Percentiles rank a stretch among this genome's conserved stretches.
Conservation (phyloP, 2,888 invertebrate genomes). For the Megaustenia siamemsis region DNA sequence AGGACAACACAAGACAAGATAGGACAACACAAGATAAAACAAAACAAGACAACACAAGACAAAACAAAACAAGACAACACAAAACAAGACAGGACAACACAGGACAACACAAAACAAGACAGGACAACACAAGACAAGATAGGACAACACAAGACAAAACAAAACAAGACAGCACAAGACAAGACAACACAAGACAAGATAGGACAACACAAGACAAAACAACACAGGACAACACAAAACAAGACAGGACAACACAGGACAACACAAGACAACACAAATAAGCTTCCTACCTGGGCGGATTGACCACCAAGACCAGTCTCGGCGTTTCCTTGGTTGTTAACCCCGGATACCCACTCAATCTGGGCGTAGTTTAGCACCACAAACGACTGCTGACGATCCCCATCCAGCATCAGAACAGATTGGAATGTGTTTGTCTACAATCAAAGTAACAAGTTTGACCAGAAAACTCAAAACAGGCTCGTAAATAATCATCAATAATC, state of each 20-base stretch:
- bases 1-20: not conserved
- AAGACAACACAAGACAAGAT: not conserved
- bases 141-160: not conserved
- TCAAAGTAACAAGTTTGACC: too few relatives aligned
- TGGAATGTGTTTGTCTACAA: constrained; percentile 96
- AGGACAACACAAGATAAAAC: not conserved
- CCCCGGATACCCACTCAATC: constrained; percentile 81
- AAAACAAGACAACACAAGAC: not conserved
- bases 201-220: too few relatives aligned
- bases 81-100: not conserved
- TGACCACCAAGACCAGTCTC: constrained; percentile 67
- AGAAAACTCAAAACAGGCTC: too few relatives aligned
- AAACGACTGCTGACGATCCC: constrained; percentile 96
- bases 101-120: not conserved
- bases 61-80: not conserved
- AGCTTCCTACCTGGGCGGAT: constrained; percentile 72
- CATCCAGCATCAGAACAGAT: constrained; percentile 92
- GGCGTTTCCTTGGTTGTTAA: constrained; percentile 66
- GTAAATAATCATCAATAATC: too few relatives aligned
- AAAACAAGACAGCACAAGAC: not conserved
- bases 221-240: too few relatives aligned
- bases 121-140: not conserved
- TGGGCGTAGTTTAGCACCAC: constrained; percentile 96
- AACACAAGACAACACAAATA: constrained; percentile 14
- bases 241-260: constrained; percentile 36